phyloP scores from a whole-genome alignment of 2,797 vertebrate species.

The Halcyon chelicuti region DNA sequence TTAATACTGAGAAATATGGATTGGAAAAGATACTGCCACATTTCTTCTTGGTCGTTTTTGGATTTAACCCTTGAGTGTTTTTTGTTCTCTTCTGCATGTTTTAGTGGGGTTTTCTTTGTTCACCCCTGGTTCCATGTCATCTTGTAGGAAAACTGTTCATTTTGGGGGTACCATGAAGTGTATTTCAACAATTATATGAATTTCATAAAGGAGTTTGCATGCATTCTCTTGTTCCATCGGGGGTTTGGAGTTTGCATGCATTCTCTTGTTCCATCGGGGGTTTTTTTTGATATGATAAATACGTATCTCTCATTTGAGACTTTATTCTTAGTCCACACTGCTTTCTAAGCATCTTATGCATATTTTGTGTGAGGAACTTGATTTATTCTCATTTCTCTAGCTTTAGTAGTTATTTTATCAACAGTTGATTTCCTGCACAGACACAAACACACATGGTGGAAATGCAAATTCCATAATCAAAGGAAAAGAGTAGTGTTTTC shows the following conservation, averaged over 20 bases:
- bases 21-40: neutral
- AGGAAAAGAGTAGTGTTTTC: neutral
- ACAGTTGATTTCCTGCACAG: neutral
- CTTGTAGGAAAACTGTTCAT: neutral
- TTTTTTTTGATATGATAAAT: constrained; percentile 1
- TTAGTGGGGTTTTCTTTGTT: neutral
- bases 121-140: neutral
- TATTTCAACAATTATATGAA: neutral
- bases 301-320: neutral
- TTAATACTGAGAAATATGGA: neutral
- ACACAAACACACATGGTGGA: neutral
- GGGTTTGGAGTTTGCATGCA: neutral
- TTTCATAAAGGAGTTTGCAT: neutral
- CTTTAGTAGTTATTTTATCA: constrained; percentile 6
- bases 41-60: neutral
- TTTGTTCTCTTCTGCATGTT: neutral
- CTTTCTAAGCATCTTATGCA: neutral
- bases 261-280: constrained; percentile 35
- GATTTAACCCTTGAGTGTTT: neutral
- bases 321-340: constrained; percentile 7
- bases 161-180: neutral
- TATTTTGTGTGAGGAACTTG: neutral
- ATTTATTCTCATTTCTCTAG: neutral
- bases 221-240: constrained; percentile 27
- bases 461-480: neutral